Percentiles rank a stretch among this genome's conserved stretches.
These are phyloP conservation scores for Erythrocercus mccallii DNA, from an alignment of 2,113 vertebrate genomes.

Conservation along the genomic window DNA sequence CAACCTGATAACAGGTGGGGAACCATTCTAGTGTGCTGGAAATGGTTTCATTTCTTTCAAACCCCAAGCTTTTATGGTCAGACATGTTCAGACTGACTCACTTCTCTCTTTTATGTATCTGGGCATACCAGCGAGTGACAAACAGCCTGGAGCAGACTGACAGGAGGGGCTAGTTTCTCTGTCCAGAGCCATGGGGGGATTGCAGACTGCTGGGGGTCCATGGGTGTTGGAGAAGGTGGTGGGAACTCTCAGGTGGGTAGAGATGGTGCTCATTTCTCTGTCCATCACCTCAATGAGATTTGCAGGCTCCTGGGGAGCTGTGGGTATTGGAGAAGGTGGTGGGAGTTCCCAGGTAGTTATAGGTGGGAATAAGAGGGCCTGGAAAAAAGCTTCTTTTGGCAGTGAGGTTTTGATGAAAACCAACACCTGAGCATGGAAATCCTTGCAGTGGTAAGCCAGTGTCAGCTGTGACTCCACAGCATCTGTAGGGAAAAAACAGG, in stretches of 20 bases:
- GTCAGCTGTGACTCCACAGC: neutral
- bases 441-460: neutral
- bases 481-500: neutral
- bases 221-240: neutral
- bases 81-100: neutral
- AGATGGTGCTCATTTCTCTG: neutral
- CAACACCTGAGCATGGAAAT: rapidly evolving
- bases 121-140: neutral
- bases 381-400: neutral
- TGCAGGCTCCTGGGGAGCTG: neutral
- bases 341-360: neutral
- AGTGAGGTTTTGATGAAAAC: neutral
- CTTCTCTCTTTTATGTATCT: neutral
- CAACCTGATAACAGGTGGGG: neutral
- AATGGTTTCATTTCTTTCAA: neutral
- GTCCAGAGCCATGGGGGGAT: neutral
- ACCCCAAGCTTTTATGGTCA: neutral
- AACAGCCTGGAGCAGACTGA: neutral
- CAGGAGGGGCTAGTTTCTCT: neutral
- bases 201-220: neutral
- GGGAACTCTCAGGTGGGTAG: neutral
- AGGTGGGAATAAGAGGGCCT: neutral
- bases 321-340: neutral
- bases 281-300: neutral
- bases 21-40: neutral